Conservation (phyloP, 2,113 vertebrate genomes). For the Sula dactylatra region DNA sequence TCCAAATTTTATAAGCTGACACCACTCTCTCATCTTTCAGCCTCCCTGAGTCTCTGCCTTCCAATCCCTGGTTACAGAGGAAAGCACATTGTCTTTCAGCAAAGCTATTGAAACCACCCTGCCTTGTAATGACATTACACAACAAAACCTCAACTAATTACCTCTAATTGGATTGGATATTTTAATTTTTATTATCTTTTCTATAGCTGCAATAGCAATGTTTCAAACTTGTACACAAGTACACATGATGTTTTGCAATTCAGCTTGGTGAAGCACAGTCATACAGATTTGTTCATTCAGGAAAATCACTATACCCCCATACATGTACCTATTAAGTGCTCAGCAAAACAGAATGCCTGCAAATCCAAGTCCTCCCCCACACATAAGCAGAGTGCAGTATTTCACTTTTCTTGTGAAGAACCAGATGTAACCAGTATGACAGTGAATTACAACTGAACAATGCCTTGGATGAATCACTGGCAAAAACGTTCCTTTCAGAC, state of each 20-base stretch:
- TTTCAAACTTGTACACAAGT: neutral
- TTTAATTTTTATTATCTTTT: neutral
- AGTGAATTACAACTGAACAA: neutral
- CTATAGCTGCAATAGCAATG: neutral
- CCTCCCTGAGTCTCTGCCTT: neutral
- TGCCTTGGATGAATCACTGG: neutral
- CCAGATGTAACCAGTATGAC: neutral
- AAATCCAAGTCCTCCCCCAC: neutral
- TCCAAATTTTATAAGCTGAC: neutral
- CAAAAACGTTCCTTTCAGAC: neutral
- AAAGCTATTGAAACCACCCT: neutral
- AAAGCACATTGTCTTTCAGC: neutral
- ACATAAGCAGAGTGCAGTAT: neutral
- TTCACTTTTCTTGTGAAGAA: neutral
- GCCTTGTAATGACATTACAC: neutral
- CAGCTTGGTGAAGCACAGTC: neutral
- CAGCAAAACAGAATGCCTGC: neutral
- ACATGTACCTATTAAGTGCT: accelerated
- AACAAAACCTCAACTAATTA: neutral
- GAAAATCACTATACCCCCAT: neutral
- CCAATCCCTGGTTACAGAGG: neutral
- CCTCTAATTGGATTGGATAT: neutral
- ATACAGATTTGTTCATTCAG: neutral
- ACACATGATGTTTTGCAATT: neutral
- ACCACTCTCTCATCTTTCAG: neutral